These are phyloP conservation scores for Entomyzon cyanotis DNA, from an alignment of 2,113 vertebrate species.

Conservation along the genomic window DNA sequence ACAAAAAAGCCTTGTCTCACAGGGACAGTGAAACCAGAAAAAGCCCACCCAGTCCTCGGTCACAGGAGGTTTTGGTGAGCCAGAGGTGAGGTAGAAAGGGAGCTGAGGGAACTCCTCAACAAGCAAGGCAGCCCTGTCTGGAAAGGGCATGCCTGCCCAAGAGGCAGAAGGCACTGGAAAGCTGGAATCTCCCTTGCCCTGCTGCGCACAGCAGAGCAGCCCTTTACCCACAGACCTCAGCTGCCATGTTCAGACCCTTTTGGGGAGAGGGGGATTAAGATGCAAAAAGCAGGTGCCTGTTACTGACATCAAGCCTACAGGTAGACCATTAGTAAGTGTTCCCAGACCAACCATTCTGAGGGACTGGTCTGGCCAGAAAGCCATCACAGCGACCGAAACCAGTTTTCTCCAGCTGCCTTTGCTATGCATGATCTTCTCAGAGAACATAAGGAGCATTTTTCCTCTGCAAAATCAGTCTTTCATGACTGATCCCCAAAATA, in stretches of 20 bases:
- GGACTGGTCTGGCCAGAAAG: neutral
- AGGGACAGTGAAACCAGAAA: neutral
- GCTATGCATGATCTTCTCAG: neutral
- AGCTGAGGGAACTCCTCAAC: neutral
- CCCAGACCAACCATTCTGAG: neutral
- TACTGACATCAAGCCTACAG: neutral
- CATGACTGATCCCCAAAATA: neutral
- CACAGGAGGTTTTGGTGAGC: neutral
- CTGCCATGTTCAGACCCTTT: neutral
- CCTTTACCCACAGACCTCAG: neutral
- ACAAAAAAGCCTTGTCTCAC: neutral
- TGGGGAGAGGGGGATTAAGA: neutral
- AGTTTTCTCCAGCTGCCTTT: neutral
- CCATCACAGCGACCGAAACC: neutral
- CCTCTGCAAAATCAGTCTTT: neutral
- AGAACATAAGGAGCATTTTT: neutral
- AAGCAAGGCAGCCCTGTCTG: neutral
- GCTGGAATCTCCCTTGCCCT: neutral
- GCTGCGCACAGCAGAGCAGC: neutral
- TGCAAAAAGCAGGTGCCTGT: neutral
- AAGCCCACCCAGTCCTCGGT: neutral
- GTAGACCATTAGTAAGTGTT: neutral
- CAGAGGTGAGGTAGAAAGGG: neutral
- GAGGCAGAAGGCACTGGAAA: neutral
- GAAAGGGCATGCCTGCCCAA: neutral